These are phyloP conservation scores for Axis porcinus DNA, from an alignment of 2,113 vertebrate species.

Conservation along the genomic window DNA sequence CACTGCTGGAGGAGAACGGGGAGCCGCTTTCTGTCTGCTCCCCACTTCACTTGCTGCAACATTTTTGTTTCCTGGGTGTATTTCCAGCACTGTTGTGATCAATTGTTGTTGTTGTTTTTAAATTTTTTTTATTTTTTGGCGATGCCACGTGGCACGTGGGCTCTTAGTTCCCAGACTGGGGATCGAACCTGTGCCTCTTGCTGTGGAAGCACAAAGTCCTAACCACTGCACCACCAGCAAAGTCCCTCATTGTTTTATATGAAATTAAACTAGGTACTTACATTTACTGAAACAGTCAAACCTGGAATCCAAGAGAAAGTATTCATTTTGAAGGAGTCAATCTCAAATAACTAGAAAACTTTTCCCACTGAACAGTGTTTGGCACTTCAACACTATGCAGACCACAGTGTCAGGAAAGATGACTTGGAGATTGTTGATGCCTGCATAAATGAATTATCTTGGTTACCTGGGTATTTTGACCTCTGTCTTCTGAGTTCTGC, in stretches of 20 bases:
- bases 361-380: background rate
- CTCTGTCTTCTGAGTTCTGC: background rate
- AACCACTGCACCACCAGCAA: background rate
- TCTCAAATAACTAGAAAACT: background rate
- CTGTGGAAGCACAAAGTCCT: background rate
- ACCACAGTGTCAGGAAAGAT: background rate
- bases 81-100: background rate
- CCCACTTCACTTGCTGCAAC: background rate
- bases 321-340: background rate
- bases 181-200: background rate
- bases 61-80: background rate
- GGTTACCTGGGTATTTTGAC: slow-evolving; percentile 1
- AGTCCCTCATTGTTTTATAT: background rate
- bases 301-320: background rate
- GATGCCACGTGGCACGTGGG: background rate
- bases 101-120: background rate
- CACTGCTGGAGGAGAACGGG: background rate
- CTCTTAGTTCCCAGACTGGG: background rate
- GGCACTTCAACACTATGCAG: background rate
- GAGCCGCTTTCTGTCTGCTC: background rate
- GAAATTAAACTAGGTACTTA: background rate
- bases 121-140: background rate
- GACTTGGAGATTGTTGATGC: background rate
- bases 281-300: background rate
- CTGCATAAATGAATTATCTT: background rate